Percentiles rank a stretch among this genome's conserved stretches.
These are phyloP conservation scores for Rhinolophus sinicus DNA, from an alignment of 2,113 vertebrate species.

Conservation along the genomic window DNA sequence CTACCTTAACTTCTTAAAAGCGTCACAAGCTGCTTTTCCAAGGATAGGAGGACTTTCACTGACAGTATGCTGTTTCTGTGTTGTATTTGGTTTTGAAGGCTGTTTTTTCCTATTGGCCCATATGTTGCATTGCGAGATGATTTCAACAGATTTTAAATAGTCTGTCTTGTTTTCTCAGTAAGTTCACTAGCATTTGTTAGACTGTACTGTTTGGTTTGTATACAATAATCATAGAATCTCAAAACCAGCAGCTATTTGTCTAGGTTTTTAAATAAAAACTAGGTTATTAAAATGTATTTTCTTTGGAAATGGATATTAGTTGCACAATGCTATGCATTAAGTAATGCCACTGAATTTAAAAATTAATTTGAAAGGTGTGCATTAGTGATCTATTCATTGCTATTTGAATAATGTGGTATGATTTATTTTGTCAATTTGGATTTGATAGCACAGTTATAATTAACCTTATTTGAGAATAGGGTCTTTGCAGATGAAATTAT, in stretches of 20 bases:
- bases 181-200: neutral
- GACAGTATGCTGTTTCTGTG: neutral
- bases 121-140: neutral
- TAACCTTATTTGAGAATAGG: constrained; percentile 1
- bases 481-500: neutral
- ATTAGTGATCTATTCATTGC: neutral
- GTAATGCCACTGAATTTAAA: neutral
- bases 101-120: neutral
- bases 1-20: neutral
- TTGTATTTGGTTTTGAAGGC: neutral
- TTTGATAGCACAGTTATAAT: neutral
- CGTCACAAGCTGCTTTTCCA: neutral
- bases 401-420: neutral
- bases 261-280: constrained; percentile 5
- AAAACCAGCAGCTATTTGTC: neutral
- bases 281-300: neutral
- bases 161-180: neutral
- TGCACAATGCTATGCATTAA: neutral
- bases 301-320: neutral
- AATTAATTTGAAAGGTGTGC: neutral
- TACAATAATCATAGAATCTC: neutral
- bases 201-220: neutral
- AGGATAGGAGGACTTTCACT: neutral
- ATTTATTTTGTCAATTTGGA: neutral
- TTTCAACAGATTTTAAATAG: neutral